Conservation (phyloP, 2,888 invertebrate species). For the Idaea aversata region DNA sequence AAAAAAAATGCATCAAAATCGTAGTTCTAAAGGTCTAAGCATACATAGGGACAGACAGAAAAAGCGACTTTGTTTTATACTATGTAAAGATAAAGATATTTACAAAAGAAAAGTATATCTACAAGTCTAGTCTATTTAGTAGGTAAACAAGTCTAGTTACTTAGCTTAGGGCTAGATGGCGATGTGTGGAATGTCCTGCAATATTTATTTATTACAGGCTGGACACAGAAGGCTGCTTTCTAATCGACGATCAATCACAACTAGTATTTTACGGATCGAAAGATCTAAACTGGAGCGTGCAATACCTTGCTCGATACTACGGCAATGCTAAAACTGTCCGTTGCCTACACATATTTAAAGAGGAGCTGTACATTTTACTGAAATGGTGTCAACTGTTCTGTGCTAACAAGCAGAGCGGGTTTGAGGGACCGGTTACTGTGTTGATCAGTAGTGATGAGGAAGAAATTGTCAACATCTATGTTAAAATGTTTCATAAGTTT, state of each 20-base stretch:
- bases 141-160: too few relatives aligned
- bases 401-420: slow-evolving; percentile 16
- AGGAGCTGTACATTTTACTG: slow-evolving; percentile 36
- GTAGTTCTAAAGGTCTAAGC: too few relatives aligned
- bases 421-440: slow-evolving; percentile 6
- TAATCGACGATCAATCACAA: slow-evolving; percentile 23
- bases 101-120: too few relatives aligned
- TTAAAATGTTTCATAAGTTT: slow-evolving; percentile 34
- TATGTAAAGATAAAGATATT: too few relatives aligned
- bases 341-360: slow-evolving; percentile 29
- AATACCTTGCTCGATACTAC: slow-evolving; percentile 32
- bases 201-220: slow-evolving; percentile 20
- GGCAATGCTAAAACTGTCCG: slow-evolving; percentile 23
- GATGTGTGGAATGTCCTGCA: too few relatives aligned
- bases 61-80: too few relatives aligned
- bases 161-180: slow-evolving; percentile 14
- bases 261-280: slow-evolving; percentile 19
- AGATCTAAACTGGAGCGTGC: slow-evolving; percentile 22
- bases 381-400: slow-evolving; percentile 30
- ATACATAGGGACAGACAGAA: too few relatives aligned
- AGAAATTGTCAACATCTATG: not conserved
- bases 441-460: too few relatives aligned
- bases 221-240: slow-evolving; percentile 35
- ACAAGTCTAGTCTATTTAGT: too few relatives aligned
- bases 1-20: too few relatives aligned